Base-by-base conservation (phyloP, 2,113 vertebrate species). In the Anoura caudifer region DNA sequence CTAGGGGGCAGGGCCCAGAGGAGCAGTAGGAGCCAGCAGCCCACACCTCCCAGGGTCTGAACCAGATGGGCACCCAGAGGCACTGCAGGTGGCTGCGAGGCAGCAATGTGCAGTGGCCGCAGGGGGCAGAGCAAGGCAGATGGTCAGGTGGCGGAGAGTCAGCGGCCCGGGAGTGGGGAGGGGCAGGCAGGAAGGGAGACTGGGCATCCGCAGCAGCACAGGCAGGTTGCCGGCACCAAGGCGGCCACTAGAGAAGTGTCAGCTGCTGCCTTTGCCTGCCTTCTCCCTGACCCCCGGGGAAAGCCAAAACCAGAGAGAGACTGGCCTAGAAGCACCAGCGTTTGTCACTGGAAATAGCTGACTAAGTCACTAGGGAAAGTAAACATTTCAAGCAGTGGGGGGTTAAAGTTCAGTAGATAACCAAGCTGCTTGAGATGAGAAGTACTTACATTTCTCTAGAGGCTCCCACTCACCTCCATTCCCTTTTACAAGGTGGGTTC, bases 91-190 rank as follows among this genome's bases (percentile, higher is more conserved):
- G 0, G 80, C 77, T 79, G 94, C 70, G 72, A n/a, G 82, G 43
- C 54, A 69, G 89, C 93, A 86, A 77, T 65, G 61, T 43, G 43
- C 45, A 81, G 41, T 22, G 93, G 76, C n/a, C 22, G 33, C 45
- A 5, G 95, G 91, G 52, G 63, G 82, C 79, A 65, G 79, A 84
- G 85, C 47, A 13, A 83, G 56, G 72, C 97, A 97, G 95, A 97
- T 98, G 97, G 97, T 97, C 95, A 89, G 76, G 89, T 93, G 96
- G 92, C 38, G 0, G 77, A 50, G 82, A 96, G 92, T 96, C 96
- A 97, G 96, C 86, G 79, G 28, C 91, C 10, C 0, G n/a, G 94
- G 96, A 88, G 47, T 56, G 2, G 38, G 70, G 94, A 86, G 94
- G 95, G 92, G 94, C 85, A 50, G 54, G 9, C 97, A 93, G 96